Percentiles rank a stretch among this genome's conserved stretches.
Conservation (phyloP, 2,888 invertebrate genomes). For the Marasmarcha lunaedactyla region DNA sequence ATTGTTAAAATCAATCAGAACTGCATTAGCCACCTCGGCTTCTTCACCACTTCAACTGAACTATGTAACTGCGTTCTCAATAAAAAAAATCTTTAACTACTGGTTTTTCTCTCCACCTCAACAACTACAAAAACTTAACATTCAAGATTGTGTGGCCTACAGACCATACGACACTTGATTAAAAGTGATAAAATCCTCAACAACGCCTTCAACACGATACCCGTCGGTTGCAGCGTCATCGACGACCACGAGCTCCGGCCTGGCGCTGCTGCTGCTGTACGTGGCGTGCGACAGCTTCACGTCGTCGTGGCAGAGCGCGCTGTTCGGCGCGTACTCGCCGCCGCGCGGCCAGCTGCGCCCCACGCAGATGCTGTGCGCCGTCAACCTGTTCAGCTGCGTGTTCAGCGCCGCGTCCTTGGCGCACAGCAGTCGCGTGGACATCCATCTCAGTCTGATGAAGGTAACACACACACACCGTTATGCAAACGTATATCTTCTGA, state of each 20-base stretch:
- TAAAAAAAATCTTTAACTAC: too few species aligned
- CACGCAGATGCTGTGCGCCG: conserved; percentile 68
- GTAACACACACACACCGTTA: conserved; percentile 10
- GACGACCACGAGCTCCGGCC: conserved; percentile 85
- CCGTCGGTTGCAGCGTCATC: conserved; percentile 54
- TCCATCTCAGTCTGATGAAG: conserved; percentile 51
- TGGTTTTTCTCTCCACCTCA: too few species aligned
- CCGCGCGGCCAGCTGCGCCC: conserved; percentile 33
- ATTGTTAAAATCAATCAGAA: too few species aligned
- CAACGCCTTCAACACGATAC: too few species aligned
- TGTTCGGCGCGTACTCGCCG: conserved; percentile 80
- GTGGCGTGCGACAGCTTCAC: conserved; percentile 98
- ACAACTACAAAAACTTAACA: too few species aligned
- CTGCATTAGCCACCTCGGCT: too few species aligned
- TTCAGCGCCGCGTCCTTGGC: conserved; percentile 88
- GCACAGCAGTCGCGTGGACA: conserved; percentile 76
- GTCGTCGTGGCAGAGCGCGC: conserved; percentile 95
- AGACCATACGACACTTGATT: too few species aligned
- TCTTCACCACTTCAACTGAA: too few species aligned
- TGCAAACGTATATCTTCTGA: not conserved
- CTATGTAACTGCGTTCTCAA: too few species aligned
- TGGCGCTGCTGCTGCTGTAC: conserved; percentile 88
- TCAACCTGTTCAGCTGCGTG: conserved; percentile 93
- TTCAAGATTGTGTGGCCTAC: too few species aligned
- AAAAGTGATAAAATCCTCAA: too few species aligned